Conservation (phyloP, 1,140 invertebrate species). For the Panagrolaimus sp. region DNA sequence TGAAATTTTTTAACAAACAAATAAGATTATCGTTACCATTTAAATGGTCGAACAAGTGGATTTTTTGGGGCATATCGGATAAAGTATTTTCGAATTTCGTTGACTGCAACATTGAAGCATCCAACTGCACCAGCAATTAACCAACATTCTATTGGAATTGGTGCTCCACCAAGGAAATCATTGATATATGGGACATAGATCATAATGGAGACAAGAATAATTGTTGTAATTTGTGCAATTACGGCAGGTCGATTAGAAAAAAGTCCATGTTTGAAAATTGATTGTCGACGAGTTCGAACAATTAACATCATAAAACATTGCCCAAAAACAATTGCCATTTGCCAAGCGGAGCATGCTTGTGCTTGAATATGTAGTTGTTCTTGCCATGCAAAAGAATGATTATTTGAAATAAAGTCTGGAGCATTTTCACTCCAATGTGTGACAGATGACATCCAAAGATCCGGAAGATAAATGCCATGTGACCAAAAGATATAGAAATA, state of each 20-base stretch:
- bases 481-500: conserved; percentile 34
- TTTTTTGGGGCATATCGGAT: conserved; percentile 17
- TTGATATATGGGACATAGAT: conserved; percentile 38
- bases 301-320: conserved; percentile 37
- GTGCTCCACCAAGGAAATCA: conserved; percentile 28
- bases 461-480: conserved; percentile 30
- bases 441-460: conserved; percentile 29
- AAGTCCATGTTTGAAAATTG: conserved; percentile 35
- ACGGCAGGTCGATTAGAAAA: conserved; percentile 7
- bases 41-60: conserved; percentile 13
- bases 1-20: too few species aligned
- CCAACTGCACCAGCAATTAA: conserved; percentile 31
- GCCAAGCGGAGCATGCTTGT: conserved; percentile 43
- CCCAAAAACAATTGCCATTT: conserved; percentile 47
- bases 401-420: conserved; percentile 26
- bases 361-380: conserved; percentile 34
- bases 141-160: conserved; percentile 37
- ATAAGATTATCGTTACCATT: too few species aligned
- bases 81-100: conserved; percentile 34
- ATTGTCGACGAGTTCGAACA: conserved; percentile 28
- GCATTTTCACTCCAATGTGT: conserved; percentile 26
- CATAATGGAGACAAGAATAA: conserved; percentile 29
- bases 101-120: conserved; percentile 31
- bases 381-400: conserved; percentile 22
- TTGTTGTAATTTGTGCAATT: conserved; percentile 32